Base-by-base conservation (phyloP, 2,113 vertebrate genomes). In the Neodon shergylaensis region DNA sequence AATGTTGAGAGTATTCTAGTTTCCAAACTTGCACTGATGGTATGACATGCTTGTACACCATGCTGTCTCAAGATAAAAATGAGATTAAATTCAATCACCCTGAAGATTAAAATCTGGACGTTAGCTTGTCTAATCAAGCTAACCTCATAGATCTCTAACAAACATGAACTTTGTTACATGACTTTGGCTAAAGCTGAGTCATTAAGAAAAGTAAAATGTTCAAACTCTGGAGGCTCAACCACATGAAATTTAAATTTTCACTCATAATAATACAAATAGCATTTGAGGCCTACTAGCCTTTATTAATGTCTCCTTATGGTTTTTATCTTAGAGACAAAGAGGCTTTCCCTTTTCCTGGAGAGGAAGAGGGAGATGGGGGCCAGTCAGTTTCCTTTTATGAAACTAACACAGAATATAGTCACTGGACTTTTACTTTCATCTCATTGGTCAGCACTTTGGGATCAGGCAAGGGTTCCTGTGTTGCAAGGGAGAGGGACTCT, bases 51-150 rank as follows among this genome's bases (percentile, higher is more conserved):
- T 33, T 72, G n/a, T 76, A 26, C 33, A 84, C 47, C 16, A 33
- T 49, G 58, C 77, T 94, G 90, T 95, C 92, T 94, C 19, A 49
- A 95, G 39, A 44, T 54, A 77, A 95, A 89, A 36, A 85, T 85
- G 49, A 93, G n/a, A 95, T 93, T 96, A 93, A 95, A 77, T 49
- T 70, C 82, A 95, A 76, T 95, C 92, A 85, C 44, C 54, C 7
- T 68, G 8, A 77, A 88, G 88, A 96, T 95, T 92, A 88, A 84
- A 82, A 91, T 84, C 65, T 76, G 42, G 36, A 76, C 78, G 47
- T 95, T 65, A 92, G 74, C 39, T 28, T 81, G 87, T 95, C 72
- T 90, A 61, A 92, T 93, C 66, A 84, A 49, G 90, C 84, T 85
- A 58, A 90, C 44, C 36, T 93, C 63, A 87, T 0, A 49, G 47